A percentile compares a stretch with the other conserved stretches of the same genome.
These are phyloP conservation scores for Butorides virescens DNA, from an alignment of 2,113 vertebrate species.

Conservation along the genomic window DNA sequence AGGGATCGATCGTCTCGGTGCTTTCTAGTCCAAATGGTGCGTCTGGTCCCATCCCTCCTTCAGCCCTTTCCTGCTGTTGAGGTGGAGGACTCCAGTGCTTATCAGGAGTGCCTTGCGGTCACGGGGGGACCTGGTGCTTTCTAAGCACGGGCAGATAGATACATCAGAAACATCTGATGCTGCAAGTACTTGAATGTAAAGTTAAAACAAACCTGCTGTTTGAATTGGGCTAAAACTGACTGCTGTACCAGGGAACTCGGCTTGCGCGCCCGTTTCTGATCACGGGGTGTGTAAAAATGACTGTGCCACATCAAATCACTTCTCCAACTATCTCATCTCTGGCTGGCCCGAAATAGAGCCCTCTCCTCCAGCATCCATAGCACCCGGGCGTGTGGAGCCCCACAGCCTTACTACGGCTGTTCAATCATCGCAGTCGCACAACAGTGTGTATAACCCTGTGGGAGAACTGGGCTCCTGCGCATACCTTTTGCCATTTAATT, in stretches of 20 bases:
- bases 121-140: background rate
- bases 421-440: background rate
- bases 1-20: background rate
- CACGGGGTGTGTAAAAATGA: background rate
- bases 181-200: background rate
- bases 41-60: background rate
- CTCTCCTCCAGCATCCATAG: background rate
- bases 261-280: background rate
- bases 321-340: background rate
- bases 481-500: background rate
- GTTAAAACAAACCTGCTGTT: background rate
- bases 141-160: background rate
- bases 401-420: background rate
- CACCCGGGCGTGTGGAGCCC: rapidly evolving
- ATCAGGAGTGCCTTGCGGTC: background rate
- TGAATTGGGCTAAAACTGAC: background rate
- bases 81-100: background rate
- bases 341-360: background rate
- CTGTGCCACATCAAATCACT: background rate
- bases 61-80: background rate
- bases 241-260: background rate
- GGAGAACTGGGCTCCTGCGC: background rate
- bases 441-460: background rate
- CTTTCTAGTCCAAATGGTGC: background rate
- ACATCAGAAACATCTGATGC: background rate